Base-by-base conservation (phyloP, 2,797 vertebrate genomes). In the Pterois miles region DNA sequence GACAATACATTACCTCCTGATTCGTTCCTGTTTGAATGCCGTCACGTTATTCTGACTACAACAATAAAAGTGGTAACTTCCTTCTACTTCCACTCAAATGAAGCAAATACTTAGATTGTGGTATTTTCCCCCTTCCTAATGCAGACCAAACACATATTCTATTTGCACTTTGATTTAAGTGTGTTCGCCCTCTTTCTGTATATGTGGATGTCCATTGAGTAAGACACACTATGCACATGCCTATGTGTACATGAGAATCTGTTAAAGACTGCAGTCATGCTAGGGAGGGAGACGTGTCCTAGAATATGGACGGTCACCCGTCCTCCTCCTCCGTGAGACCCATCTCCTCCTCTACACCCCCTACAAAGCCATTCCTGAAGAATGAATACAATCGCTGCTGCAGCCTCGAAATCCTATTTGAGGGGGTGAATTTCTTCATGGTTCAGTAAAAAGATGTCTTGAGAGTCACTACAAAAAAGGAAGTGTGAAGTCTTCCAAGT, bases 321-420 rank as follows among this genome's bases (percentile, higher is more conserved):
- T 40, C 81, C 38, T 80, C 67, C 62, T 63, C 57, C 18, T 62
- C 67, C 33, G 27, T 75, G 46, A 50, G n/a, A 65, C 53, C 56
- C 25, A 20, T 69, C 78, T 69, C 14, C 25, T 63, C 60, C 40
- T 80, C 46, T 8, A 20, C 74, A 31, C 71, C 78, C 48, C 14
- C 56, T 67, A 75, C 73, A 83, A 82, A 60, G 57, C 72, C 82
- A 69, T 57, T 65, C 79, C 76, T 69, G 54, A 74, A 75, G 64
- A 79, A 70, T 72, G 71, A 85, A 84, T 69, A 73, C 68, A 88
- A 75, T 76, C 38, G 34, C 78, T 50, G 84, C 79, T 72, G 80
- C 78, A 68, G 86, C 80, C 74, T 84, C 76, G n/a, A 78, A 91
- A 91, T 89, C 81, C 80, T 80, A 85, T 92, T 90, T 84, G 63